phyloP scores from a whole-genome alignment of 2,888 invertebrate genomes.

The Eristalinus sepulchralis region DNA sequence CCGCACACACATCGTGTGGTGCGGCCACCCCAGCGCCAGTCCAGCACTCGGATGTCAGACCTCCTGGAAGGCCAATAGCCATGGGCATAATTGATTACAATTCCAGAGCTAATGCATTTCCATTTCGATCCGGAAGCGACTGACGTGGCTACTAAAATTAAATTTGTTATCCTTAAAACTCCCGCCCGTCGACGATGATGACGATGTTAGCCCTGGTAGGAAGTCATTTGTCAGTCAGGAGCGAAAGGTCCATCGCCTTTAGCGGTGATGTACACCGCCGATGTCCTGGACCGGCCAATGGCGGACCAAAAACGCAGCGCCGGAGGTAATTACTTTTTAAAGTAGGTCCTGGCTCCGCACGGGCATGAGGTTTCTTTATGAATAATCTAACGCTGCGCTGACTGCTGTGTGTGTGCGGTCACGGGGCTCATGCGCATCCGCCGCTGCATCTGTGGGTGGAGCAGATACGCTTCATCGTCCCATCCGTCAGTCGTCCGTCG shows the following conservation, averaged over 20 bases:
- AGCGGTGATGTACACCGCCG: not conserved
- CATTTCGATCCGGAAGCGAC: constrained; percentile 36
- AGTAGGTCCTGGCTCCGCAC: constrained; percentile 25
- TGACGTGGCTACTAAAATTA: constrained; percentile 32
- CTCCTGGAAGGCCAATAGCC: constrained; percentile 26
- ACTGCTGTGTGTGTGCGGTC: not conserved
- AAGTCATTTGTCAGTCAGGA: constrained; percentile 20
- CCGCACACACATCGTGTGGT: not conserved
- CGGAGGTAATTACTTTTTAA: constrained; percentile 46
- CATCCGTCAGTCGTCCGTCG: not conserved
- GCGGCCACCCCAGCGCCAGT: constrained; percentile 2
- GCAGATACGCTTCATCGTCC: not conserved
- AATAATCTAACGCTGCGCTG: constrained; percentile 30
- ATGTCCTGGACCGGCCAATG: not conserved
- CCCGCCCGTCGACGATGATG: constrained; percentile 10
- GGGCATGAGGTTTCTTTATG: constrained; percentile 31
- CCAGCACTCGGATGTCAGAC: not conserved
- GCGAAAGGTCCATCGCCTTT: constrained; percentile 10
- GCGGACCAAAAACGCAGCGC: constrained; percentile 21
- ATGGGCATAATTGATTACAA: constrained; percentile 53
- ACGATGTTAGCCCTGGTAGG: constrained; percentile 10
- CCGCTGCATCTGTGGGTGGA: not conserved
- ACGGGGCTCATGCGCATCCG: not conserved
- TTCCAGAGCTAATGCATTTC: constrained; percentile 44
- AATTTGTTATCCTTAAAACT: constrained; percentile 50